Conservation (phyloP, 2,797 vertebrate species). For the Euthynnus affinis region DNA sequence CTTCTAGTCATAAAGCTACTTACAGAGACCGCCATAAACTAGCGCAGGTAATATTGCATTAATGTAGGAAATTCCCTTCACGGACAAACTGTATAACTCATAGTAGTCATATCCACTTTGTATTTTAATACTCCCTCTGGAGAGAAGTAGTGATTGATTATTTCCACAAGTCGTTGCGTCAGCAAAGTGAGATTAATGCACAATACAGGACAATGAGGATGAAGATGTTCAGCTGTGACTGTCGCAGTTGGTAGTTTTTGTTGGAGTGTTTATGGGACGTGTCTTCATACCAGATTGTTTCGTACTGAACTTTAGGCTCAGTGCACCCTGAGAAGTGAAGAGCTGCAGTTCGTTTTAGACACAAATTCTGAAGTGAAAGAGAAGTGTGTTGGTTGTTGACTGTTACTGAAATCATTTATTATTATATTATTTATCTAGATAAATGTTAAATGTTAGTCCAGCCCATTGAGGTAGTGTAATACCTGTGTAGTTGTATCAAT, state of each 20-base stretch:
- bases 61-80: background rate
- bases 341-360: background rate
- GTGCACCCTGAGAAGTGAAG: background rate
- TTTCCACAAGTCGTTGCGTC: background rate
- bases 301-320: background rate
- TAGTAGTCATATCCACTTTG: slow-evolving; percentile 1
- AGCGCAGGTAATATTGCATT: background rate
- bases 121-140: background rate
- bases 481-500: too few relatives aligned
- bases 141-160: background rate
- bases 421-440: too few relatives aligned
- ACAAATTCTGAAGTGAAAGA: background rate
- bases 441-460: background rate
- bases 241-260: background rate
- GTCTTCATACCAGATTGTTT: background rate
- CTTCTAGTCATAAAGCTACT: background rate
- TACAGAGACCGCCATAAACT: background rate
- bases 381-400: background rate
- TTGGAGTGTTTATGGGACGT: background rate
- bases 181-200: background rate
- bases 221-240: slow-evolving; percentile 13
- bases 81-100: background rate
- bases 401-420: background rate
- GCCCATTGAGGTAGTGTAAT: too few relatives aligned
- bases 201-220: background rate